A percentile compares a stretch with the other conserved stretches of the same genome.
Evolutionary conservation across 2,888 invertebrate species (phyloP).

Genomic region (Conchocele bisecta): DNA sequence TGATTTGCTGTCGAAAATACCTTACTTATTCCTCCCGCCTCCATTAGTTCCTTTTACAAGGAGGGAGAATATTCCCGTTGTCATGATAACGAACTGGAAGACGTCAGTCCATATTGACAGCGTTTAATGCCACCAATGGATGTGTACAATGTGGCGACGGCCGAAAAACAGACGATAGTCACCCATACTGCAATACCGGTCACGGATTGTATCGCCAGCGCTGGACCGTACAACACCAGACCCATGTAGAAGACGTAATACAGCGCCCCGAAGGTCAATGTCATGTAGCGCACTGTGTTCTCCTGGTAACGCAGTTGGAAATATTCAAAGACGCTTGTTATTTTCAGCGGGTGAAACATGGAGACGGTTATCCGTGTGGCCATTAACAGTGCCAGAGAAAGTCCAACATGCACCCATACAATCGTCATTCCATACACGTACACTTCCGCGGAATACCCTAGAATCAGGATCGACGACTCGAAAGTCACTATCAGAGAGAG

Average conservation of each 20-base stretch:
- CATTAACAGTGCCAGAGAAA: conserved; percentile 8
- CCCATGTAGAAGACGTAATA: conserved; percentile 43
- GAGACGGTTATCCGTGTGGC: conserved; percentile 29
- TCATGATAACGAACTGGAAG: conserved; percentile 29
- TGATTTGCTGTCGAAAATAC: not conserved
- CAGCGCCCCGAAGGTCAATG: conserved; percentile 22
- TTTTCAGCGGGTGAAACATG: conserved; percentile 34
- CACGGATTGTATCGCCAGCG: conserved; percentile 26
- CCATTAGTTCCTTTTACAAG: conserved; percentile 16
- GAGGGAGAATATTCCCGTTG: conserved; percentile 23
- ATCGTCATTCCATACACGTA: conserved; percentile 36
- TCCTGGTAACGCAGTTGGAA: conserved; percentile 20
- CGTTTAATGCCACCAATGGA: conserved; percentile 39
- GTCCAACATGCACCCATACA: conserved; percentile 24
- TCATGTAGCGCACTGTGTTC: conserved; percentile 27
- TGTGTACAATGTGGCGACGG: conserved; percentile 27
- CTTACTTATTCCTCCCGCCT: conserved; percentile 10
- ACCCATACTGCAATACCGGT: conserved; percentile 26
- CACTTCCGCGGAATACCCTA: conserved; percentile 39
- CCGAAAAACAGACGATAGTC: conserved; percentile 18
- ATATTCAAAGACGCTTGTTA: conserved; percentile 37
- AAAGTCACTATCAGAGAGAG: conserved; percentile 38
- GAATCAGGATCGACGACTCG: conserved; percentile 27
- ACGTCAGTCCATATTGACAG: conserved; percentile 43
- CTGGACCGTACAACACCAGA: conserved; percentile 31